Percentiles rank a stretch among this genome's conserved stretches.
These are phyloP conservation scores for Heteromurus nitidus DNA, from an alignment of 2,888 invertebrate genomes.

Conservation along the genomic window DNA sequence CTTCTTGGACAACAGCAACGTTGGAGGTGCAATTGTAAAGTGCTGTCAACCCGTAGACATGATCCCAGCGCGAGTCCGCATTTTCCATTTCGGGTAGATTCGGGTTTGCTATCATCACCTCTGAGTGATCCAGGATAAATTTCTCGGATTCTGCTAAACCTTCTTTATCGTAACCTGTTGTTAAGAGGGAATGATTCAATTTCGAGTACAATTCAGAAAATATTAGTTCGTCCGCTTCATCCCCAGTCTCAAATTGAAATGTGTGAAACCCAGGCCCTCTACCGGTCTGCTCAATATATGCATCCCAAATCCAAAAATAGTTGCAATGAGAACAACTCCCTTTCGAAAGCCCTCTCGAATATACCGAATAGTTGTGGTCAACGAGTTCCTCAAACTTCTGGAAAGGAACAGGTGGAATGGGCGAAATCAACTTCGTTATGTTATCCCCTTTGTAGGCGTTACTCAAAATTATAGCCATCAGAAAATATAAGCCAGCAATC, in stretches of 20 bases:
- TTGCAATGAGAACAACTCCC: not conserved
- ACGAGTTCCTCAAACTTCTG: not conserved
- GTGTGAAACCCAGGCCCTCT: not conserved
- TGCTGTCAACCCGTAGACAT: not conserved
- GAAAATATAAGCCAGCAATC: not conserved
- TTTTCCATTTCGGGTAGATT: not conserved
- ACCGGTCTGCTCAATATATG: not conserved
- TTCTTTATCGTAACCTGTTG: not conserved
- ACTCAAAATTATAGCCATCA: not conserved
- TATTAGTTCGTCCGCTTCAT: too few species aligned
- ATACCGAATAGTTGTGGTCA: not conserved
- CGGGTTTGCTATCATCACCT: not conserved
- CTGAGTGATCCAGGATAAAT: not conserved
- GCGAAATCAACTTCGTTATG: not conserved
- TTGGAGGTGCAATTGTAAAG: not conserved
- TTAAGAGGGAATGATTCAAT: not conserved
- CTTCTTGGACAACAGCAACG: not conserved
- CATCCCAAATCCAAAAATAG: not conserved
- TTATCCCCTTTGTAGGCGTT: conserved; percentile 16
- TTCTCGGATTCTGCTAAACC: not conserved
- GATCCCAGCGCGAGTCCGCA: not conserved
- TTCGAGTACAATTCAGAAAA: too few species aligned
- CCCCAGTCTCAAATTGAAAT: not conserved
- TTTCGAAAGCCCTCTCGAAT: not conserved
- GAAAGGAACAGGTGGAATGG: not conserved